Conservation (phyloP, 2,888 invertebrate species). For the Hydraecia micacea region DNA sequence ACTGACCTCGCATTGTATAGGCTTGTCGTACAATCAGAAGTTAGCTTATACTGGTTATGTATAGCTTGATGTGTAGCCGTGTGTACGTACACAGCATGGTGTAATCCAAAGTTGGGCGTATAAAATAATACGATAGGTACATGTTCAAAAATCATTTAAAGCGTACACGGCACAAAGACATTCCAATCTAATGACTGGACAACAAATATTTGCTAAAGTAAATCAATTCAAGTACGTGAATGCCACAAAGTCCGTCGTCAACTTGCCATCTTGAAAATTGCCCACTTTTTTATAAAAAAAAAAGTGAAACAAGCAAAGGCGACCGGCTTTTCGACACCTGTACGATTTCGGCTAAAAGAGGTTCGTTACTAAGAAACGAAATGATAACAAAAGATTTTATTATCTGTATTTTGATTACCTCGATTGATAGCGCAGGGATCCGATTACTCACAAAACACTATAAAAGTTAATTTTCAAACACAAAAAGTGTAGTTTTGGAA, state of each 20-base stretch:
- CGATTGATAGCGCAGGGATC: constrained; percentile 67
- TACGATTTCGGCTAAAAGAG: constrained; percentile 34
- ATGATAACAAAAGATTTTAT: constrained; percentile 67
- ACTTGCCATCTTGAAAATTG: constrained; percentile 23
- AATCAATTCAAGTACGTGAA: constrained; percentile 2
- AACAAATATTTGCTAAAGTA: constrained; percentile 15
- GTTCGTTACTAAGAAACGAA: constrained; percentile 57
- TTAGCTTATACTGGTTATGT: too few species aligned
- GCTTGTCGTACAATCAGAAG: too few species aligned
- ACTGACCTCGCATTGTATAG: too few species aligned
- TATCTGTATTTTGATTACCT: constrained; percentile 69
- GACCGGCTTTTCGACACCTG: constrained; percentile 55
- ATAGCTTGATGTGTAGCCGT: too few species aligned
- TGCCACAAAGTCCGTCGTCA: not conserved
- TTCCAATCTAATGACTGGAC: constrained; percentile 55
- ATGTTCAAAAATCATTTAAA: not conserved
- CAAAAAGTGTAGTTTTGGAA: constrained; percentile 75
- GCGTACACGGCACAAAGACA: constrained; percentile 49
- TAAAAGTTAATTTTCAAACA: constrained; percentile 71
- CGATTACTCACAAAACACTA: constrained; percentile 73
- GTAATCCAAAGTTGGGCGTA: not conserved
- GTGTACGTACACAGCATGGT: not conserved
- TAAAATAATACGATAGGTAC: not conserved
- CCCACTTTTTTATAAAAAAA: not conserved
- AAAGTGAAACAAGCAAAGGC: constrained; percentile 6